Conservation (phyloP, 2,113 vertebrate species). For the Entosphenus tridentatus region DNA sequence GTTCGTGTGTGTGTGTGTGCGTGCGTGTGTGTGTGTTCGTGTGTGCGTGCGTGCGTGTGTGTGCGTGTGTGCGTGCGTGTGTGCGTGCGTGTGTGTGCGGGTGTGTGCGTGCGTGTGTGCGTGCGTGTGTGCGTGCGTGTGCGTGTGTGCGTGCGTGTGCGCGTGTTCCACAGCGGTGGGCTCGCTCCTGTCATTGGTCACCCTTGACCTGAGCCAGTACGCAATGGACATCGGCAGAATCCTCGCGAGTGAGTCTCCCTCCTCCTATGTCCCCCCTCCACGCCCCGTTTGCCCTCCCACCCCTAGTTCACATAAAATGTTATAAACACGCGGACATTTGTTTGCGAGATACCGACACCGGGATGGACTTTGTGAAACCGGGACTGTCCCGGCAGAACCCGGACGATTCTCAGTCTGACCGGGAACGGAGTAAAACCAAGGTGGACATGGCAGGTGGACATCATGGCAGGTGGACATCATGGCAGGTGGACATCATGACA, state of each 20-base stretch:
- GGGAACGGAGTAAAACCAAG: neutral
- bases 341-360: neutral
- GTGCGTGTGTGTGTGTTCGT: neutral
- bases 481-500: too few species aligned
- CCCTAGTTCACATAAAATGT: neutral
- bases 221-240: conserved; percentile 71
- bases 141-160: too few species aligned
- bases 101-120: too few species aligned
- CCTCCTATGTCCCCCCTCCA: neutral
- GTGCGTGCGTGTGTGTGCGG: too few species aligned
- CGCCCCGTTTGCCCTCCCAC: neutral
- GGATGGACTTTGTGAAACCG: neutral
- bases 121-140: too few species aligned
- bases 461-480: too few species aligned
- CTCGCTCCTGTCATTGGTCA: conserved; percentile 49
- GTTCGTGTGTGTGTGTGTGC: neutral
- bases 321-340: neutral
- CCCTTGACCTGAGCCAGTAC: conserved; percentile 85
- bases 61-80: too few species aligned
- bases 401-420: neutral
- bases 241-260: conserved; percentile 45
- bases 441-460: too few species aligned
- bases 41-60: neutral
- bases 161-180: conserved; percentile 40
- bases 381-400: neutral